Percentiles rank a stretch among this genome's conserved stretches.
These are phyloP conservation scores for Hylia prasina DNA, from an alignment of 2,113 vertebrate species.

Conservation along the genomic window DNA sequence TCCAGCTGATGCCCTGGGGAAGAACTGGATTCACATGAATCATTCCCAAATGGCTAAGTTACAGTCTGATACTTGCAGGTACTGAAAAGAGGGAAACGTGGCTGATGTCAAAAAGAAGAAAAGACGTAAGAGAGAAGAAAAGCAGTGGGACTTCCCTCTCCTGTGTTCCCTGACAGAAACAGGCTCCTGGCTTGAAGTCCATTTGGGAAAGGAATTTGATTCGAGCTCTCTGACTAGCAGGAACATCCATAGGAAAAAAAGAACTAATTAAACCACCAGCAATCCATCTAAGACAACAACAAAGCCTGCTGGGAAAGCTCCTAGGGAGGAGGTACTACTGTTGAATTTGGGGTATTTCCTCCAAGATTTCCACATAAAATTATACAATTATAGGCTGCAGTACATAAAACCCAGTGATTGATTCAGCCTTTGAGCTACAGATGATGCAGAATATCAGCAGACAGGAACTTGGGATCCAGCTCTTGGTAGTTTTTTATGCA, in stretches of 20 bases:
- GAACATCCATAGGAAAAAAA: not conserved
- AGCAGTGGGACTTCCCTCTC: not conserved
- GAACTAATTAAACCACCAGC: not conserved
- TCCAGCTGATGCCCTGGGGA: not conserved
- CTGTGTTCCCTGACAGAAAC: not conserved
- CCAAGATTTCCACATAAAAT: not conserved
- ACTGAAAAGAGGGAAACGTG: not conserved
- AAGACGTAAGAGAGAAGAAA: not conserved
- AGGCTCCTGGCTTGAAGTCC: not conserved
- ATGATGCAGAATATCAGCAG: not conserved
- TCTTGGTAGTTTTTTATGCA: not conserved
- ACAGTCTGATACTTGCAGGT: not conserved
- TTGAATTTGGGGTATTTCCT: not conserved
- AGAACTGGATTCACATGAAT: not conserved
- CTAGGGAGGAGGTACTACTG: not conserved
- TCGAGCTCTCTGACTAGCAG: not conserved
- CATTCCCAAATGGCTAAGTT: not conserved
- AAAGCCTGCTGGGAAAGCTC: not conserved
- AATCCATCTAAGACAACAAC: not conserved
- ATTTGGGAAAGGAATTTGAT: not conserved
- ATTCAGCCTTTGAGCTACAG: not conserved
- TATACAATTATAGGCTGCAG: not conserved
- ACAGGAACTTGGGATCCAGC: not conserved
- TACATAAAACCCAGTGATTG: not conserved
- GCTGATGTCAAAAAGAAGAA: not conserved